Base-by-base conservation (phyloP, 2,113 vertebrate species). In the Oceanodroma tethys region DNA sequence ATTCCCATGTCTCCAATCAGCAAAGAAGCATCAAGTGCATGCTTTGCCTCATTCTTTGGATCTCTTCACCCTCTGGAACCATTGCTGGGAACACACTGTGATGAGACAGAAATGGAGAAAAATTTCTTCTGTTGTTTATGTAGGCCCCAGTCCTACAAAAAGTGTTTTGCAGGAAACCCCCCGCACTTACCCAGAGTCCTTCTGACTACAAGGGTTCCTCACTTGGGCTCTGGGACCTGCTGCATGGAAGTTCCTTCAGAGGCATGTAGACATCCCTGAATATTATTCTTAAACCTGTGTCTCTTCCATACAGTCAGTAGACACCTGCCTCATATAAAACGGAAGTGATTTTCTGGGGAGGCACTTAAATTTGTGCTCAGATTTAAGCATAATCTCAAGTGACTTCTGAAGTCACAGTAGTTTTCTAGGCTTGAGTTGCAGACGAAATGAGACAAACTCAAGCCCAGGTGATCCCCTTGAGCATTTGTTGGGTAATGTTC, bases 21-120 rank as follows among this genome's bases (percentile, higher is more conserved):
- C 38, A 79, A 81, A 91, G 72, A 70, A 88, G 23, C 32, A 94
- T 36, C 74, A 90, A 88, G 55, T 22, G 42, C 65, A 89, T 67
- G 30, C 26, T 96, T 87, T 47, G 15, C 23, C 36, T 90, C 82
- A 59, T 90, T 92, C 65, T 80, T 92, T 92, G 88, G 56, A 78
- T 70, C n/a, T 52, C 48, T 68, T 84, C 56, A n/a, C 6, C 42
- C 68, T 59, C 83, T 88, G 72, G 66, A 90, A 55, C 17, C 21
- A 6, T 52, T 88, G 45, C 76, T 92, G 53, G 48, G 65, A 95
- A 88, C 32, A 86, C 20, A 55, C 6, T 80, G 26, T 9, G 11
- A 43, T 55, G 45, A 83, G 45, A 78, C 5, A 68, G 42, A 83
- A 93, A 88, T 47, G 45, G 16, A 90, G 36, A 60, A 93, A 80